These are phyloP conservation scores for Aphyosemion australe DNA, from an alignment of 2,113 vertebrate species.

Conservation along the genomic window DNA sequence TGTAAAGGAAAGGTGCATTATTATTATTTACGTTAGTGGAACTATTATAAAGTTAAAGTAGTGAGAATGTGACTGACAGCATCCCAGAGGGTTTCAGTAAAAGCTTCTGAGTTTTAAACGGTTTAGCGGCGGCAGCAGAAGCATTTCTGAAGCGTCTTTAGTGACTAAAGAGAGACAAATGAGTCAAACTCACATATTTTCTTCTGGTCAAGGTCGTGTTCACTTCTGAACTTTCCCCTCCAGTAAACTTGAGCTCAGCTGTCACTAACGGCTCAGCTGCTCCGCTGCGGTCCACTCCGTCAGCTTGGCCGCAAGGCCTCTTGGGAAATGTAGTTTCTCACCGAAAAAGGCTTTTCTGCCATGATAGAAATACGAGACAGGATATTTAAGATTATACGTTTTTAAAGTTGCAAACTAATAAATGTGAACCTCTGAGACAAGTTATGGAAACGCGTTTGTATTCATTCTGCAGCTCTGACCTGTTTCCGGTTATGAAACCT, in stretches of 20 bases:
- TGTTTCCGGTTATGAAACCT: no score
- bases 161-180: not conserved
- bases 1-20: no score
- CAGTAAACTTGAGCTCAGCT: slow-evolving; percentile 62
- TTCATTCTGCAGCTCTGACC: not conserved
- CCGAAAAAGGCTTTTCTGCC: not conserved
- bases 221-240: slow-evolving; percentile 26
- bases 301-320: slow-evolving; percentile 46
- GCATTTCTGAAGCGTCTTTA: not conserved
- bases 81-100: not conserved
- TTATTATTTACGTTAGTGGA: no score
- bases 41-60: no score
- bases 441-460: not conserved
- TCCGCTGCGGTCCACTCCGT: slow-evolving; percentile 18
- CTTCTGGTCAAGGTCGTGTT: slow-evolving; percentile 24
- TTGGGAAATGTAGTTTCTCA: slow-evolving; percentile 60
- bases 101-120: no score
- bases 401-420: not conserved
- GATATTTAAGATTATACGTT: not conserved
- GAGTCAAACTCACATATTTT: slow-evolving; percentile 45
- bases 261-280: slow-evolving; percentile 42
- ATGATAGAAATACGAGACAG: no score
- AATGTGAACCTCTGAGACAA: not conserved
- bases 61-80: not conserved
- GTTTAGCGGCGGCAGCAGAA: no score